These are phyloP conservation scores for Paramormyrops kingsleyae DNA, from an alignment of 2,113 vertebrate species.

Conservation along the genomic window DNA sequence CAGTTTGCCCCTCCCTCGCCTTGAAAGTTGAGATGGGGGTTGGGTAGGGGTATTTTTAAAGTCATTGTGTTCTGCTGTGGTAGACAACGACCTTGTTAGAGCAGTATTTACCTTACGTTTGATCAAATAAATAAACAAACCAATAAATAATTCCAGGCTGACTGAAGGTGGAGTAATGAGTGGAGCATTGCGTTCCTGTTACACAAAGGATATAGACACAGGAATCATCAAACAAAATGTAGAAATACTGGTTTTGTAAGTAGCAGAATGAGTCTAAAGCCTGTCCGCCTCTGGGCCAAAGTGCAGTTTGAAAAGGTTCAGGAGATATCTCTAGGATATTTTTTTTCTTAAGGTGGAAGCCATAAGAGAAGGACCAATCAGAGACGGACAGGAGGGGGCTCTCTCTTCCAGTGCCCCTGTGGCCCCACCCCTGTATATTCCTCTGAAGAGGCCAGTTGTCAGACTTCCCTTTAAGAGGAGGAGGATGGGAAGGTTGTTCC, in stretches of 20 bases:
- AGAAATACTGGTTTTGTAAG: not conserved
- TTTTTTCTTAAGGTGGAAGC: not conserved
- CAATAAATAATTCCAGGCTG: not conserved
- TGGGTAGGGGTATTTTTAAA: not conserved
- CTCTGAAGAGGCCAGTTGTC: not conserved
- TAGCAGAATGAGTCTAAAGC: not conserved
- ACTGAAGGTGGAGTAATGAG: not conserved
- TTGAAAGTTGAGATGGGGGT: not conserved
- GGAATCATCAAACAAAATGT: not conserved
- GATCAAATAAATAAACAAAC: not conserved
- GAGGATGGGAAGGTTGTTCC: not conserved
- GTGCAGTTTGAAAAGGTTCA: not conserved
- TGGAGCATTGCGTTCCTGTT: not conserved
- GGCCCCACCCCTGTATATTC: not conserved
- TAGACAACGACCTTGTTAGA: not conserved
- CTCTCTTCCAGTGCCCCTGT: not conserved
- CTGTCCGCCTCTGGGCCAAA: not conserved
- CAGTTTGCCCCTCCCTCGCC: not conserved
- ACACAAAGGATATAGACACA: not conserved
- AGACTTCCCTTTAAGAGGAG: not conserved
- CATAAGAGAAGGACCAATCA: not conserved
- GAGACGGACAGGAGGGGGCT: not conserved
- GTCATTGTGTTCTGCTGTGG: not conserved
- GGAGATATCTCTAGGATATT: not conserved
- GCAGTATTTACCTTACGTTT: not conserved